Evolutionary conservation across 2,113 vertebrate species (phyloP), one percentile per base, ranked within the genome.

Genomic region (Agapornis roseicollis): DNA sequence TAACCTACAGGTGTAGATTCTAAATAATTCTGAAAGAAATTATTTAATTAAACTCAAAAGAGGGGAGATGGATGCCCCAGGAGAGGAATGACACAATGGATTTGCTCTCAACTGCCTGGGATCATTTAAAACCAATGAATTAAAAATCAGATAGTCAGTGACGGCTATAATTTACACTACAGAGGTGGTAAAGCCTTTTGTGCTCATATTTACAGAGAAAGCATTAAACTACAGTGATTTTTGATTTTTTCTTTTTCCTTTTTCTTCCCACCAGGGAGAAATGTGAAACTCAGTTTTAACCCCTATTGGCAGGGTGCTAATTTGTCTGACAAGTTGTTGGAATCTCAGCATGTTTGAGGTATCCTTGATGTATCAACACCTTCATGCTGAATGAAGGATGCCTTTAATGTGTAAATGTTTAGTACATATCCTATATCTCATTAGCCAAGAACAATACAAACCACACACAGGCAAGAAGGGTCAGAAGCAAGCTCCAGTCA

Each of bases 291-390:
- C 97, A 97, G 97, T 98, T 98, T 98, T 98, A 98, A 98, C 98
- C 98, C 96, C 92, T 86, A 97, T 97, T 97, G 98, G 97, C 95
- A 97, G 98, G 97, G 98, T 98, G 98, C 98, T 99, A 99, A 99
- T 99, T 99, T 98, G 98, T 98, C 98, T 98, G 98, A 98, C 98
- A 98, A 98, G 98, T 98, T 98, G 98, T 97, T 98, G 98, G 98
- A 98, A 98, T 98, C 98, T 95, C 98, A 98, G 98, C 98, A 98
- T 98, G 98, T 98, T 98, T 98, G 97, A 98, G 97, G 96, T 98
- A 98, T 98, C 98, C 98, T 99, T 99, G 99, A 98, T 98, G 98
- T 98, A 98, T 99, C 98, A 98, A 98, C 98, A 98, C 98, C 97
- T 98, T 98, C 97, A 97, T 98, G 99, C 98, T 97, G 98, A 97